These are phyloP conservation scores for Drosophila asahinai DNA, from an alignment of 1,140 invertebrate genomes.

Conservation along the genomic window DNA sequence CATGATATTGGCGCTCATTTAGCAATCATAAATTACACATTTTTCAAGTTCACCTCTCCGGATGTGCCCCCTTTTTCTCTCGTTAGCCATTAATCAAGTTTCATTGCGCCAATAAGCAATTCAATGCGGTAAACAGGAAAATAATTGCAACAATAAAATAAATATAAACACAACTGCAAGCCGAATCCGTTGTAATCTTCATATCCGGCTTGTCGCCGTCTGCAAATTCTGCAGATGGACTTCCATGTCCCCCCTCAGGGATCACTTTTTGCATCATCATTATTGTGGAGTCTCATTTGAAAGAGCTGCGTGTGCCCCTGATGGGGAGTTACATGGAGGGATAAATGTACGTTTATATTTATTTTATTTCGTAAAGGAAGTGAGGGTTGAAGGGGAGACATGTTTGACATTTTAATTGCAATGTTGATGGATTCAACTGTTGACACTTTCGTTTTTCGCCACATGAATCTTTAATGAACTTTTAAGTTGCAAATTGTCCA, in stretches of 20 bases:
- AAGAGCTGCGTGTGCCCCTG: conserved; percentile 18
- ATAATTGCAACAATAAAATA: conserved; percentile 78
- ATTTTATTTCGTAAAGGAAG: not conserved
- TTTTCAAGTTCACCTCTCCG: conserved; percentile 43
- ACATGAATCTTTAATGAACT: conserved; percentile 66
- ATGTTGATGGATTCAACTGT: conserved; percentile 75
- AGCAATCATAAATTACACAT: conserved; percentile 19
- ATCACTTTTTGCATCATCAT: conserved; percentile 69
- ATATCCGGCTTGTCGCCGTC: conserved; percentile 66
- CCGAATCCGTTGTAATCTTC: conserved; percentile 64
- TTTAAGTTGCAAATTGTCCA: conserved; percentile 18
- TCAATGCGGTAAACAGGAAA: conserved; percentile 57
- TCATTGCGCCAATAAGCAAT: conserved; percentile 56
- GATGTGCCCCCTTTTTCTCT: conserved; percentile 24
- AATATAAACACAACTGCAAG: conserved; percentile 61
- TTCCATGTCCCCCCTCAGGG: conserved; percentile 10
- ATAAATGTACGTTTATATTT: conserved; percentile 8
- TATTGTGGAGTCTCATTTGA: conserved; percentile 52
- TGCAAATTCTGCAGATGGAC: conserved; percentile 28
- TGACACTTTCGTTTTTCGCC: conserved; percentile 74
- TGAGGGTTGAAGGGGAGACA: conserved; percentile 11
- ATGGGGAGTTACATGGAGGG: not conserved
- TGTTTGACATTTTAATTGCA: conserved; percentile 77
- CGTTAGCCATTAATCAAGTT: conserved; percentile 58
- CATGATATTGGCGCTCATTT: conserved; percentile 17